Evolutionary conservation across 2,113 vertebrate genomes (phyloP), one percentile per base, ranked within the genome.

Genomic region (Cichladusa arquata): DNA sequence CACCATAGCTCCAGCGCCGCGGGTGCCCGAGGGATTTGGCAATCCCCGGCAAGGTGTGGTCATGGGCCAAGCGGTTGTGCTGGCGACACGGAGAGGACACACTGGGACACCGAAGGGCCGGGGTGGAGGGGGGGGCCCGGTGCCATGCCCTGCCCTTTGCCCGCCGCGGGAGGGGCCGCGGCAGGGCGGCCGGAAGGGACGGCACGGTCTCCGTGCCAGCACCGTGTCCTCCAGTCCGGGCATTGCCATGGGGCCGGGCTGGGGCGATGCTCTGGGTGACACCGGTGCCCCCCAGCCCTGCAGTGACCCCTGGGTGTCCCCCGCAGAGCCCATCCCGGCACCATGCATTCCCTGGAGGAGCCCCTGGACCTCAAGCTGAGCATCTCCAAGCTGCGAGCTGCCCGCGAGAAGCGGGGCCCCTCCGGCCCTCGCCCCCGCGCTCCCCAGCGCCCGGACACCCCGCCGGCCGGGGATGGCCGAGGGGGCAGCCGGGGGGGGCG

Each of bases 321-420:
- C 58, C 10, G 12, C 95, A 95, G 93, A 45, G 8, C 50, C 69
- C 18, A 4, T 16, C 69, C 82, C 5, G 24, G 71, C 96, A 83
- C 93, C 97, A 99, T 99, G 99, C 98, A 99, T 96, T 99, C 99
- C 50, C 95, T 99, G 97, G 99, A 99, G 50, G 99, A 99, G 97
- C 99, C 99, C 44, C 98, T 99, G 61, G 99, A 99, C 98, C 98
- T 99, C 95, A 99, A 99, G 97, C 98, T 99, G 90, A 98, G 98
- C 90, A 97, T 98, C 96, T 99, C 98, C 72, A 98, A 98, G 91
- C 98, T 98, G 78, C 97, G 98, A 66, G 97, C 92, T 4, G 97
- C 96, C 10, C 98, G 98, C 90, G 97, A 98, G 87, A 98, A 98
- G 94, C 94, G 97, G 62, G 91, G 93, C 1, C 31, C 90, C n/a